phyloP scores from a whole-genome alignment of 1,140 invertebrate genomes.

The Neodiprion pinetum region DNA sequence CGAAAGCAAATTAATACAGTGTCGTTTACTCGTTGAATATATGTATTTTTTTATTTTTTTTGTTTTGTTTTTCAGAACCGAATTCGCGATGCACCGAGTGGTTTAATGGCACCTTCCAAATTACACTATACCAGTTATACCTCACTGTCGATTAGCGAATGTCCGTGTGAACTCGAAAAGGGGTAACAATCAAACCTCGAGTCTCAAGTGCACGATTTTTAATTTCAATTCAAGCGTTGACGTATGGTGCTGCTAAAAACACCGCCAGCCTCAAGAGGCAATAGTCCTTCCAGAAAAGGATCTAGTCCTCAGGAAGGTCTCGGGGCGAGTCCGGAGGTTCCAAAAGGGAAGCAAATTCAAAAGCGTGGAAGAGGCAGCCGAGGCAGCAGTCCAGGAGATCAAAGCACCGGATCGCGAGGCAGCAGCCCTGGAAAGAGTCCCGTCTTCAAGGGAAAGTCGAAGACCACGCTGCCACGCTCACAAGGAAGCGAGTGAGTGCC shows the following conservation, averaged over 20 bases:
- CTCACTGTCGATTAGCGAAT: no score
- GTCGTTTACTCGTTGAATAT: no score
- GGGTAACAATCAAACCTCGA: no score
- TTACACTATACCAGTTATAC: no score
- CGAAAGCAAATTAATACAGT: no score
- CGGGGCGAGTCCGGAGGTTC: not conserved
- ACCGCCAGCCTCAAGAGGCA: slow-evolving; percentile 42
- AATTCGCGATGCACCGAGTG: no score
- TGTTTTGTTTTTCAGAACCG: no score
- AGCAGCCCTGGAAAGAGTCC: slow-evolving; percentile 43
- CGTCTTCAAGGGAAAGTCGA: slow-evolving; percentile 39
- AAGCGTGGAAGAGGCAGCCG: slow-evolving; percentile 30
- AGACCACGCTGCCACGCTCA: slow-evolving; percentile 44
- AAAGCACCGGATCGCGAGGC: slow-evolving; percentile 36
- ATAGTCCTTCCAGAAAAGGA: slow-evolving; percentile 35
- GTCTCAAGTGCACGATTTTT: no score
- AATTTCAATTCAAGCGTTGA: slow-evolving; percentile 28
- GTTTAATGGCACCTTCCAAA: no score
- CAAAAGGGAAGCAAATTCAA: not conserved
- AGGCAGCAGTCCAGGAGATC: slow-evolving; percentile 40
- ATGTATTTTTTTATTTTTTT: no score
- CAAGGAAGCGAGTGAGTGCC: slow-evolving; percentile 54
- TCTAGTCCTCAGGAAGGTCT: slow-evolving; percentile 20
- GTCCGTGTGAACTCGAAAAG: no score
- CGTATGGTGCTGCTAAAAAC: slow-evolving; percentile 52